Conservation (phyloP, 2,888 invertebrate species). For the Myathropa florea region DNA sequence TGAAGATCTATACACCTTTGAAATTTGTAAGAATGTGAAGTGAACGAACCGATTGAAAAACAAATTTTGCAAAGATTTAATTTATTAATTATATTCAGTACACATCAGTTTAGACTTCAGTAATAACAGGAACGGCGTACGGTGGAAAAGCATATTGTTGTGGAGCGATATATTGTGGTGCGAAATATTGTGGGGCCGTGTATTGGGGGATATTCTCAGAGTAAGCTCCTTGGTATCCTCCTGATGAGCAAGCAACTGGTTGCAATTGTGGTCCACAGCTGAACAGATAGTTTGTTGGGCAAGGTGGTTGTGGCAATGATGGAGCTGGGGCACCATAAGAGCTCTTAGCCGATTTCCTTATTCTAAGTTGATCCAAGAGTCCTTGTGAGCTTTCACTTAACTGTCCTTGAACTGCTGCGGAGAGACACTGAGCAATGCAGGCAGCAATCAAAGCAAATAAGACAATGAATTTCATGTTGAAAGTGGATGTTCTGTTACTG, state of each 20-base stretch:
- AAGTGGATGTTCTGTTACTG: constrained; percentile 3
- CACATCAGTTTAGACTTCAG: constrained; percentile 42
- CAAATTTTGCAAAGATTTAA: neutral
- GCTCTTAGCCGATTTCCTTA: constrained; percentile 42
- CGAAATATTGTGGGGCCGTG: constrained; percentile 69
- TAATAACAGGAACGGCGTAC: constrained; percentile 56
- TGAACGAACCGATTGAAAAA: too few relatives aligned
- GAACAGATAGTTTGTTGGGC: constrained; percentile 77
- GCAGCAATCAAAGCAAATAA: constrained; percentile 42
- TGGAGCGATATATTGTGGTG: constrained; percentile 11
- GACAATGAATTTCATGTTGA: constrained; percentile 60
- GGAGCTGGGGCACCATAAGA: constrained; percentile 64
- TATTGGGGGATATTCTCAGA: constrained; percentile 77
- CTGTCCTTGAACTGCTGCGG: constrained; percentile 19
- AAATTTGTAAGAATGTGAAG: too few relatives aligned
- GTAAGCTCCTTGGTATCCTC: constrained; percentile 75
- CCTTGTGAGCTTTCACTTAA: constrained; percentile 26
- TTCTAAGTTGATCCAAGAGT: constrained; percentile 45
- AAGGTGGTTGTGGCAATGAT: constrained; percentile 75
- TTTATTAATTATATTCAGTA: neutral
- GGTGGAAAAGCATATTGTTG: constrained; percentile 45
- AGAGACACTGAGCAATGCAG: constrained; percentile 36
- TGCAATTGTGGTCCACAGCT: constrained; percentile 77
- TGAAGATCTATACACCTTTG: too few relatives aligned
- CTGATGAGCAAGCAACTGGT: constrained; percentile 76